Percentiles rank a stretch among this genome's conserved stretches.
Conservation (phyloP, 2,113 vertebrate species). For the Eclectus roratus region DNA sequence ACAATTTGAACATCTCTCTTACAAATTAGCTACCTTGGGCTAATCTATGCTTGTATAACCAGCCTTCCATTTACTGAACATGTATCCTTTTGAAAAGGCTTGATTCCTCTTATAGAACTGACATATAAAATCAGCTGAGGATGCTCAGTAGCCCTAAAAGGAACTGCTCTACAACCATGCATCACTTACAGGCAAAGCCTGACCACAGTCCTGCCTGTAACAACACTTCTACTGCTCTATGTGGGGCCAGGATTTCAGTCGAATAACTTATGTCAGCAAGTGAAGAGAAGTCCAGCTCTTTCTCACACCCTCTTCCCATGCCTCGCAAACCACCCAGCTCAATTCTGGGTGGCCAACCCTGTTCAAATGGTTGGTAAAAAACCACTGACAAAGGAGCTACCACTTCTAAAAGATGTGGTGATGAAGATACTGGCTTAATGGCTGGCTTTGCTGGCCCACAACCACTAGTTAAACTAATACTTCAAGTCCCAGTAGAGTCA, state of each 20-base stretch:
- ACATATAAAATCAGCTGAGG: not conserved
- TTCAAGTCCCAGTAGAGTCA: constrained; percentile 18
- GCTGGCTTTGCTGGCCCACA: constrained; percentile 20
- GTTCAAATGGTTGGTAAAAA: constrained; percentile 27
- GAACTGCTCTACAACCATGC: not conserved
- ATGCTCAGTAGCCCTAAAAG: not conserved
- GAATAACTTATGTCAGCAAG: not conserved
- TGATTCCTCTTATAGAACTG: not conserved
- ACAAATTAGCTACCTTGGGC: not conserved
- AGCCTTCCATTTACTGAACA: not conserved
- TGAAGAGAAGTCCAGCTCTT: not conserved
- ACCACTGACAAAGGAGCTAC: constrained; percentile 9
- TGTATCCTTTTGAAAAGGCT: not conserved
- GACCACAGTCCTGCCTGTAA: not conserved
- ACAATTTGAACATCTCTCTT: not conserved
- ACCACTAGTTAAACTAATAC: constrained; percentile 45
- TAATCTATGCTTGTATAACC: not conserved
- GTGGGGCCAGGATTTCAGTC: not conserved
- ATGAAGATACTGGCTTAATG: constrained; percentile 24
- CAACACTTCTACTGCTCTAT: not conserved
- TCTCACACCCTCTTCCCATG: not conserved
- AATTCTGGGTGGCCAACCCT: not conserved
- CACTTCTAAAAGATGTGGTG: constrained; percentile 34
- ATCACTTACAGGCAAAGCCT: not conserved
- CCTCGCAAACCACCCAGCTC: not conserved